Evolutionary conservation across 2,888 invertebrate species (phyloP), one percentile per base, ranked within the genome.

Genomic region (Escarpia spicata): DNA sequence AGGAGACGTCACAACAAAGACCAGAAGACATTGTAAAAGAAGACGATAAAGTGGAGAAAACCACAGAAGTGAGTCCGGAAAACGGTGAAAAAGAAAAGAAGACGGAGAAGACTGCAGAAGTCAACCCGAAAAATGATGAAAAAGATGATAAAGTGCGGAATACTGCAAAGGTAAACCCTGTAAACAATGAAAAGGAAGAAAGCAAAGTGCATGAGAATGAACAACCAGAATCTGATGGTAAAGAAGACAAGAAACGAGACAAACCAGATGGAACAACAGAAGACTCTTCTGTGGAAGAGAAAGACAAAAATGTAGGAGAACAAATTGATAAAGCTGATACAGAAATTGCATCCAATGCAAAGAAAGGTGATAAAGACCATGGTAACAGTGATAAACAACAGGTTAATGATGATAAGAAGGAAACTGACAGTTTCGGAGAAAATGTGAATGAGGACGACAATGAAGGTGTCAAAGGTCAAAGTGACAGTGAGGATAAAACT

Each of bases 71-170:
- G 75, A 26, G 75, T 52, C 75, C n/a, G 31, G 44, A 45, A 15
- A 52, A 19, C n/a, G 26, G 15, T 45, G 92, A 92, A 37, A 12
- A 90, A 4, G 92, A 92, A 37, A n/a, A 37, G 3, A 15, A 44
- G 43, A 31, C 9, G n/a, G 91, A 92, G 91, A 90, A 92, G 43
- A 44, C 45, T 12, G 91, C 75, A 43, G 45, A 89, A 44, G 92
- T 45, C 26, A 43, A 26, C 15, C 37, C 91, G 26, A 37, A 91
- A 37, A 60, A 26, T 10, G 43, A n/a, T n/a, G 92, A 92, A 43
- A 44, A 92, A 8, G 58, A 92, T 45, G 92, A 37, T 43, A 90
- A 91, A 52, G 90, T 92, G 52, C 89, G 58, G 31, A 60, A 91
- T 9, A 75, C 91, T 52, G 31, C 52, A 44, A 19, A 26, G 26